Evolutionary conservation across 92 coral and sea anemone genomes (phyloP).

Genomic region (Bergia sp.): DNA sequence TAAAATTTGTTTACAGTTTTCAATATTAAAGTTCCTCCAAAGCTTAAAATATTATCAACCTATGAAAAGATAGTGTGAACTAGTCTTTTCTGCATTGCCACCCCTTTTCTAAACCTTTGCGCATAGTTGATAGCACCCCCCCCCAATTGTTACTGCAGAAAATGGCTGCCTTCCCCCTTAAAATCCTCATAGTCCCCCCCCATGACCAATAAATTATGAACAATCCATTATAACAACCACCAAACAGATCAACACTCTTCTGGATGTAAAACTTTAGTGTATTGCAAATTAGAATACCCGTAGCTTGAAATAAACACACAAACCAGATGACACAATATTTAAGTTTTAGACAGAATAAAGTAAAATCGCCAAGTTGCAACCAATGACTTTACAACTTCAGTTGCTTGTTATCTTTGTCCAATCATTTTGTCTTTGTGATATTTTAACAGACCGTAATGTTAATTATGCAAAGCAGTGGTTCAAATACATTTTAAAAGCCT

Average conservation of each 20-base stretch:
- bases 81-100: too few relatives aligned
- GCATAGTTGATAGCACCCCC: too few relatives aligned
- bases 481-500: not conserved
- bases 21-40: too few relatives aligned
- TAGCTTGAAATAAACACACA: not conserved
- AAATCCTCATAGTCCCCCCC: too few relatives aligned
- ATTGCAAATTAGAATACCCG: not conserved
- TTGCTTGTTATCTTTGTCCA: not conserved
- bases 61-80: too few relatives aligned
- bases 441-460: not conserved
- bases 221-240: not conserved
- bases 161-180: too few relatives aligned
- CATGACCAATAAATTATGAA: too few relatives aligned
- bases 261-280: not conserved
- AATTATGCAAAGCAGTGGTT: too few relatives aligned
- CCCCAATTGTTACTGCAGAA: too few relatives aligned
- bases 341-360: not conserved
- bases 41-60: too few relatives aligned
- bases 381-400: not conserved
- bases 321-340: not conserved
- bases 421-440: not conserved
- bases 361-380: not conserved
- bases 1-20: too few relatives aligned
- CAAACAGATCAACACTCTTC: not conserved
- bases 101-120: too few relatives aligned